Base-by-base conservation (phyloP, 35 echinoderm and acorn worm genomes). In the Anneissia japonica region DNA sequence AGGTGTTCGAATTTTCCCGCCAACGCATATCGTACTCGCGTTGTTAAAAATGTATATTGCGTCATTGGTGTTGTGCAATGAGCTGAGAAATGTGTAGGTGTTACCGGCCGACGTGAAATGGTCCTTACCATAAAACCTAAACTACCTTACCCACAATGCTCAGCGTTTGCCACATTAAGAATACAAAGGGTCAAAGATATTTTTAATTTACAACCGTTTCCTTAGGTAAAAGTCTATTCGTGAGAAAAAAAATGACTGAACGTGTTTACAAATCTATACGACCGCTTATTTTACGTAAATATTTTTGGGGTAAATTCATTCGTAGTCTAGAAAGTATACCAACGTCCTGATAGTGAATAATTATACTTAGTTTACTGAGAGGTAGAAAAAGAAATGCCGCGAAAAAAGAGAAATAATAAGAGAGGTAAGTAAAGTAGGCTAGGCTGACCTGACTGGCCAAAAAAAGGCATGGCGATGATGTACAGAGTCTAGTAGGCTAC, bases 201-300 rank as follows among this genome's bases (percentile, higher is more conserved):
- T 64, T 64, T 19, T 3, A 16, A 9, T 64, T 6, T 64, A 9
- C 7, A 19, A 19, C 51, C 1, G 51, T 64, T 64, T 2, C 2
- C 51, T 16, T 9, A 23, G 51, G n/a, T n/a, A n/a, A 19, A 64
- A 64, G 51, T 64, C 19, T 19, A 45, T 64, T 64, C 51, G 51
- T 64, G 51, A 23, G 51, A 64, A 64, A n/a, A n/a, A n/a, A n/a
- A 64, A 64, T 64, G 51, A 64, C 51, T 64, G 51, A 64, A 64
- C 51, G 51, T 16, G 51, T 64, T 64, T 64, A 64, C 51, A 64
- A 26, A 64, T 64, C 51, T 64, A 64, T 64, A 64, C 51, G 51
- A 64, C 51, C 51, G 51, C 51, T 64, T 64, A 64, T 64, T 64
- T 64, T 64, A 64, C 51, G 51, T 64, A 64, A 64, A 64, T 64